Conservation (phyloP, 1,140 invertebrate genomes). For the Euura lappo region DNA sequence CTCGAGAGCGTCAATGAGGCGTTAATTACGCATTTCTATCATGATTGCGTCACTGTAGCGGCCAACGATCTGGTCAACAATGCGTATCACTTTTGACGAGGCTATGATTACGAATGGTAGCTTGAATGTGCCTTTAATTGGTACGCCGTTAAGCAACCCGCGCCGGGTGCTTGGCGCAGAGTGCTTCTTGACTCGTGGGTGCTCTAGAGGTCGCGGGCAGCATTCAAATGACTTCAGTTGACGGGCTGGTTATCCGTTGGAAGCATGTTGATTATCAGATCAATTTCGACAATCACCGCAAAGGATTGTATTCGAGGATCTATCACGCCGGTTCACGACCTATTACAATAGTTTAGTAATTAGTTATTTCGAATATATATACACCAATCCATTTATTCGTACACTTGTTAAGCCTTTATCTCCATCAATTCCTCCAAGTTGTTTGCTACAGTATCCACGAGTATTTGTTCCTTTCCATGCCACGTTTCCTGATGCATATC, state of each 20-base stretch:
- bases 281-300: neutral
- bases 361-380: neutral
- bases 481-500: neutral
- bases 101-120: constrained; percentile 11
- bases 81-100: constrained; percentile 13
- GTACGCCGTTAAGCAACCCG: neutral
- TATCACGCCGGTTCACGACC: no score
- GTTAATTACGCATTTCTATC: constrained; percentile 6
- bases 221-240: neutral
- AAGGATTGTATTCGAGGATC: neutral
- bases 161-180: neutral
- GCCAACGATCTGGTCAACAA: constrained; percentile 3
- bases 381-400: neutral
- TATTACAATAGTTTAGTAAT: no score
- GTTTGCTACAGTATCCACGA: neutral
- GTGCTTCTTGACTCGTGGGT: neutral
- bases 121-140: constrained; percentile 9
- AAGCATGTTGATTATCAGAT: neutral
- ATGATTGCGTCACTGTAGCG: neutral
- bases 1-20: constrained; percentile 6
- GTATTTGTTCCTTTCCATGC: neutral
- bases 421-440: neutral
- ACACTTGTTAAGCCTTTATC: neutral
- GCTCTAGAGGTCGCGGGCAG: neutral
- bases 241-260: neutral